These are phyloP conservation scores for Gopherus evgoodei DNA, from an alignment of 2,113 vertebrate species.

Conservation along the genomic window DNA sequence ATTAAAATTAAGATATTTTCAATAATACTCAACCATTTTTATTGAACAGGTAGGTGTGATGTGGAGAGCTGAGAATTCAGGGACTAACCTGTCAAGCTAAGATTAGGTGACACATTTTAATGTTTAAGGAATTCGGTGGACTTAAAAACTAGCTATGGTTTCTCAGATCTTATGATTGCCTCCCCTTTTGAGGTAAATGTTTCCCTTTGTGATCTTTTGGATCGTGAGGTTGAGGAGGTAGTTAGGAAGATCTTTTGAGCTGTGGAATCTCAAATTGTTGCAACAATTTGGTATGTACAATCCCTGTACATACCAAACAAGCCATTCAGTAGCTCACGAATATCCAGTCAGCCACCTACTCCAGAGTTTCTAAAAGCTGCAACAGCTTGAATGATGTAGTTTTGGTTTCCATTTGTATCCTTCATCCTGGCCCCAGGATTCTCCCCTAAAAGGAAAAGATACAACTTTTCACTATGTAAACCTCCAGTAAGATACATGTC, in stretches of 20 bases:
- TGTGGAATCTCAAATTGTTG: background rate
- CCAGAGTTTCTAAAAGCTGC: background rate
- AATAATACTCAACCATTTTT: background rate
- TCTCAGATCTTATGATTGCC: background rate
- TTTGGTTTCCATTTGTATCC: background rate
- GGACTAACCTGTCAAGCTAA: background rate
- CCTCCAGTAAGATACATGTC: background rate
- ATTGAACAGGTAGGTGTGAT: background rate
- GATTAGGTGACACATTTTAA: background rate
- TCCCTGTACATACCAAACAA: background rate
- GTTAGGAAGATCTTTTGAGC: background rate
- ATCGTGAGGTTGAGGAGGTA: background rate
- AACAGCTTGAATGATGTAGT: background rate
- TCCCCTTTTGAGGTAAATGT: background rate
- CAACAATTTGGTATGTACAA: background rate
- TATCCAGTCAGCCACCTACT: background rate
- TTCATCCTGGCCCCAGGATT: background rate
- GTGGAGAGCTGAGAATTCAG: background rate
- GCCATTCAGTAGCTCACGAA: background rate
- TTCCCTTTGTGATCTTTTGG: background rate
- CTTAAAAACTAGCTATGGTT: background rate
- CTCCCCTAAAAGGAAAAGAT: background rate
- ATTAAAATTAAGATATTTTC: background rate
- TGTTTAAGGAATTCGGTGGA: background rate
- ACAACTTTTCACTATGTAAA: background rate